A percentile compares a stretch with the other conserved stretches of the same genome.
Evolutionary conservation across 2,888 invertebrate genomes (phyloP).

Genomic region (Escarpia spicata): DNA sequence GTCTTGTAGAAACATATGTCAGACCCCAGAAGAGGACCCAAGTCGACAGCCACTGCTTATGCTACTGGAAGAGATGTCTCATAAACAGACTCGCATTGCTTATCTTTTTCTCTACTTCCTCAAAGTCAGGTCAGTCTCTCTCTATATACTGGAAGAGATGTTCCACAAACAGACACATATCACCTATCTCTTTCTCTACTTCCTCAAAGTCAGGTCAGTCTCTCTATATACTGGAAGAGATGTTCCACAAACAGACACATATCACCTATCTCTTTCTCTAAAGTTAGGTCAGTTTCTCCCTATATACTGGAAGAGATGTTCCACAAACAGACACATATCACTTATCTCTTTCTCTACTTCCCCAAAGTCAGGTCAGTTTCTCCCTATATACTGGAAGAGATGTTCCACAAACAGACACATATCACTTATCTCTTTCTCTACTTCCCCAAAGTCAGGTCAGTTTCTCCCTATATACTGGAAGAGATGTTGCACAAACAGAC

Average conservation of each 20-base stretch:
- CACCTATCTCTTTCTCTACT: conserved; percentile 89
- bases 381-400: too few species aligned
- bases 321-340: not conserved
- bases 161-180: conserved; percentile 76
- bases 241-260: conserved; percentile 76
- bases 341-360: not conserved
- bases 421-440: not conserved
- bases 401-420: not conserved
- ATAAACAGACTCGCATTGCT: conserved; percentile 78
- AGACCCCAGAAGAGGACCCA: conserved; percentile 78
- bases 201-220: conserved; percentile 76
- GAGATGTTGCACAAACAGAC: not conserved
- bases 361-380: not conserved
- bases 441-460: not conserved
- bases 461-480: not conserved
- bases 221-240: conserved; percentile 76
- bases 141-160: conserved; percentile 61
- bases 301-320: too few species aligned
- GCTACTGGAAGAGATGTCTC: conserved; percentile 82
- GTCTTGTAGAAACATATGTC: conserved; percentile 76
- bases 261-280: conserved; percentile 88
- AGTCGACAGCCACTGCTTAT: conserved; percentile 81
- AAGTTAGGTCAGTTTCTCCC: conserved; percentile 68
- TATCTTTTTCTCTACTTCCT: conserved; percentile 89
- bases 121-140: conserved; percentile 71